Evolutionary conservation across 2,797 vertebrate species (phyloP).

Genomic region (Amblyraja radiata): DNA sequence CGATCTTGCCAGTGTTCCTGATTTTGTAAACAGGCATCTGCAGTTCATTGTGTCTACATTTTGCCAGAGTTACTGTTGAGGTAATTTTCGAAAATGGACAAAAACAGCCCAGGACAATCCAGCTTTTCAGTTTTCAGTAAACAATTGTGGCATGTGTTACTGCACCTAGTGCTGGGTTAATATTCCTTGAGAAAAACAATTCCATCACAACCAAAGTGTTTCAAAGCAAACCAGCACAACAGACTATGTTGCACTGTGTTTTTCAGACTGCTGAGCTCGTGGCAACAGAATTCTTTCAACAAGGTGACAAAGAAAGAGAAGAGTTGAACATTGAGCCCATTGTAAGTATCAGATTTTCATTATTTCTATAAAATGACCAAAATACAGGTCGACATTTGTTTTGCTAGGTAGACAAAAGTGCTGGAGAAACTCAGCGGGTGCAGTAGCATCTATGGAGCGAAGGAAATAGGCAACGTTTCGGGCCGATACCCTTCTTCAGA

Average conservation of each 20-base stretch:
- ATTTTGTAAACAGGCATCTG: too few relatives aligned
- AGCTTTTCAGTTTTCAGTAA: too few relatives aligned
- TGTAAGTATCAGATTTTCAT: slow-evolving; percentile 59
- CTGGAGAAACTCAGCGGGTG: too few relatives aligned
- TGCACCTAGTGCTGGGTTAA: neutral
- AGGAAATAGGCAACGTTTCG: too few relatives aligned
- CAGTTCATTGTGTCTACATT: neutral
- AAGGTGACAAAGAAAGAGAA: slow-evolving; percentile 87
- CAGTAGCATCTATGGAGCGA: too few relatives aligned
- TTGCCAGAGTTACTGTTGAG: neutral
- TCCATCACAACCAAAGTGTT: neutral
- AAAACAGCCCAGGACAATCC: neutral
- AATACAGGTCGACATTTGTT: neutral
- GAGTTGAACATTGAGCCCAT: slow-evolving; percentile 93
- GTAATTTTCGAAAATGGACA: neutral
- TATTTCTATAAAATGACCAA: neutral
- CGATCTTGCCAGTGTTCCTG: neutral
- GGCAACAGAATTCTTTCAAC: slow-evolving; percentile 92
- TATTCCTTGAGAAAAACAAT: neutral
- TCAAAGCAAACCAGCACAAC: neutral
- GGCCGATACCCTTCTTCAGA: too few relatives aligned
- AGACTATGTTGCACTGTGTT: slow-evolving; percentile 15
- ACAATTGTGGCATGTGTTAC: too few relatives aligned
- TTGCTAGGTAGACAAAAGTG: neutral
- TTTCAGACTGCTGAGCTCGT: slow-evolving; percentile 90